Percentiles rank a stretch among this genome's conserved stretches.
Conservation (phyloP, 2,888 invertebrate genomes). For the Rambutsinella grinnellia region DNA sequence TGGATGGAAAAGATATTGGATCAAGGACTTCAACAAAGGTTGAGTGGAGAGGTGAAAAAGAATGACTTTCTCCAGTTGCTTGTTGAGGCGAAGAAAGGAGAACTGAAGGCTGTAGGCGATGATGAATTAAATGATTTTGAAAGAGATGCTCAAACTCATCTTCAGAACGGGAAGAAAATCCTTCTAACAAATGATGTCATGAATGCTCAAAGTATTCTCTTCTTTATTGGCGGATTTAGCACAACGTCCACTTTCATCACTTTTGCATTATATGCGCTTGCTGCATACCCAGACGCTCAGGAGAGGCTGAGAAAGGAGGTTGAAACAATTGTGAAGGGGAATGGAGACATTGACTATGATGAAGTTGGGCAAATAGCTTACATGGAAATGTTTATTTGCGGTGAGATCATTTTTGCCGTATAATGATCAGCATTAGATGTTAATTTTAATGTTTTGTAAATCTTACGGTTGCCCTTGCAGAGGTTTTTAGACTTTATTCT, state of each 20-base stretch:
- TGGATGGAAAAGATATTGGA: slow-evolving; percentile 22
- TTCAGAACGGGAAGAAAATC: slow-evolving; percentile 1
- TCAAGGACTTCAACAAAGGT: slow-evolving; percentile 16
- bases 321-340: not conserved
- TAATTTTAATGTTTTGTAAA: no score
- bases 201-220: slow-evolving; percentile 11
- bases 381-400: slow-evolving; percentile 33
- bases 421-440: no score
- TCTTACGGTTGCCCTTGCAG: not conserved
- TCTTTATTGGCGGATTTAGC: slow-evolving; percentile 42
- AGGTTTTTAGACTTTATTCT: not conserved
- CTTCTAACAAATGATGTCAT: slow-evolving; percentile 1
- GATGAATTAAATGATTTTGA: slow-evolving; percentile 48
- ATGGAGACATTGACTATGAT: slow-evolving; percentile 24
- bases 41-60: slow-evolving; percentile 20
- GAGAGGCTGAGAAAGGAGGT: slow-evolving; percentile 41
- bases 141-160: slow-evolving; percentile 42
- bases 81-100: slow-evolving; percentile 41
- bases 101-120: slow-evolving; percentile 34
- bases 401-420: no score
- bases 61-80: slow-evolving; percentile 58
- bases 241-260: slow-evolving; percentile 29
- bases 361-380: slow-evolving; percentile 6
- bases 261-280: slow-evolving; percentile 39
- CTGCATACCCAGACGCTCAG: slow-evolving; percentile 42